Conservation (phyloP, 2,888 invertebrate species). For the Drosophila hawaiiensis region DNA sequence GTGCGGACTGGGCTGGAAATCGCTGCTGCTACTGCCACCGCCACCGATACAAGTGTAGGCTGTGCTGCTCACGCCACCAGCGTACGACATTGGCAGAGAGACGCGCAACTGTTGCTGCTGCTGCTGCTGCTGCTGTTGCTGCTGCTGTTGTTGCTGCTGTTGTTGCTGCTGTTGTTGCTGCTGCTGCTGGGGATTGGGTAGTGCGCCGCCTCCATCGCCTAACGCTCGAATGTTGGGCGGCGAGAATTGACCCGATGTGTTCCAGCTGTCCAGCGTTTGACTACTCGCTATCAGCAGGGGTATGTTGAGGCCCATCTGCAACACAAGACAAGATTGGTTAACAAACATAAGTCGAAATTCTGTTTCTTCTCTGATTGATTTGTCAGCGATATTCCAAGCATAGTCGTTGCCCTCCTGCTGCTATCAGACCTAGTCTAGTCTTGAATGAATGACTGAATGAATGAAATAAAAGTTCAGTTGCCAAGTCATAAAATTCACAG, state of each 20-base stretch:
- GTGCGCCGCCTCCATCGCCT: constrained; percentile 46
- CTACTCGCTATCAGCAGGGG: constrained; percentile 83
- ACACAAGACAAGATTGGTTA: background rate
- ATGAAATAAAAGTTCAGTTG: background rate
- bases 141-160: constrained; percentile 53
- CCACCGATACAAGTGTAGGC: constrained; percentile 44
- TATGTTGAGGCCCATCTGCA: constrained; percentile 83
- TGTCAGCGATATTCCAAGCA: background rate
- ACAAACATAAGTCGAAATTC: background rate
- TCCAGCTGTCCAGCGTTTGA: constrained; percentile 82
- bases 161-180: constrained; percentile 55
- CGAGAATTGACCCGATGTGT: constrained; percentile 81
- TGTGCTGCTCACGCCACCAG: constrained; percentile 12
- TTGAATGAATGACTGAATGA: background rate
- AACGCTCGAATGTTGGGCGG: constrained; percentile 62
- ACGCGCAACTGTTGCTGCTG: constrained; percentile 71
- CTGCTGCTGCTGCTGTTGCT: constrained; percentile 52
- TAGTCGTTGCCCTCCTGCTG: background rate
- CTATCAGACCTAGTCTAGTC: background rate
- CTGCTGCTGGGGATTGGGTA: constrained; percentile 42
- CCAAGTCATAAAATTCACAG: background rate
- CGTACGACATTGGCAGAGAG: constrained; percentile 78
- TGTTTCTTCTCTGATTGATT: too few relatives aligned
- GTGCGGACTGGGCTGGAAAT: constrained; percentile 79
- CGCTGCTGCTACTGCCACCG: constrained; percentile 82